phyloP scores from a whole-genome alignment of 35 echinoderm and acorn worm genomes.

The Apostichopus parvimensis region DNA sequence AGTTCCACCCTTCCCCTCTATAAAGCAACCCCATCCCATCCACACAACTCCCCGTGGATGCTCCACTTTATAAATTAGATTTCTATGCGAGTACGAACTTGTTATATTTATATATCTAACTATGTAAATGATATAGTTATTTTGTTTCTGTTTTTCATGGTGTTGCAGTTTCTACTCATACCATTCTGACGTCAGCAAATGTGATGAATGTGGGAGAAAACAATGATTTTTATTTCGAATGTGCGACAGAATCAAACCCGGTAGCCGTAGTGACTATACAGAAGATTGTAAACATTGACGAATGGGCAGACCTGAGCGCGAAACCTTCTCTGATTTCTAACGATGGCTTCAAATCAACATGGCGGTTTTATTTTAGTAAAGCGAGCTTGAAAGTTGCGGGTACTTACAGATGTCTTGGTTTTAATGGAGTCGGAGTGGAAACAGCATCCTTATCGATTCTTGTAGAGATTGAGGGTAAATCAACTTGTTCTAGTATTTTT shows the following conservation, averaged over 20 bases:
- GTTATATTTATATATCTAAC: too few species aligned
- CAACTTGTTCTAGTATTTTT: too few species aligned
- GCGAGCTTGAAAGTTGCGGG: background rate
- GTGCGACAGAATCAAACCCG: background rate
- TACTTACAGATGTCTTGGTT: background rate
- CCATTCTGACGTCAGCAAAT: background rate
- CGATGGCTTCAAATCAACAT: background rate
- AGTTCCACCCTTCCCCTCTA: too few species aligned
- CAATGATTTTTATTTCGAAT: background rate
- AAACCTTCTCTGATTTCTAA: background rate
- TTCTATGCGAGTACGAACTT: too few species aligned
- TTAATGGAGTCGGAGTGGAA: background rate
- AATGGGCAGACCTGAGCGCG: background rate
- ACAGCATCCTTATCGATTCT: background rate
- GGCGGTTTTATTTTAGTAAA: background rate
- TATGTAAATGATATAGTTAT: too few species aligned
- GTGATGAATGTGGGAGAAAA: background rate
- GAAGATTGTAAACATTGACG: constrained; percentile 1
- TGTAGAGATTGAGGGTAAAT: too few species aligned
- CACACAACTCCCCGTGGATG: too few species aligned
- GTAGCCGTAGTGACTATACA: background rate
- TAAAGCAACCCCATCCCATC: too few species aligned
- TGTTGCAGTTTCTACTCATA: background rate
- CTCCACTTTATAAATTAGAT: too few species aligned
- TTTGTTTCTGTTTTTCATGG: too few species aligned